A percentile compares a stretch with the other conserved stretches of the same genome.
phyloP scores from a whole-genome alignment of 2,888 invertebrate genomes.

The Panorpa germanica region DNA sequence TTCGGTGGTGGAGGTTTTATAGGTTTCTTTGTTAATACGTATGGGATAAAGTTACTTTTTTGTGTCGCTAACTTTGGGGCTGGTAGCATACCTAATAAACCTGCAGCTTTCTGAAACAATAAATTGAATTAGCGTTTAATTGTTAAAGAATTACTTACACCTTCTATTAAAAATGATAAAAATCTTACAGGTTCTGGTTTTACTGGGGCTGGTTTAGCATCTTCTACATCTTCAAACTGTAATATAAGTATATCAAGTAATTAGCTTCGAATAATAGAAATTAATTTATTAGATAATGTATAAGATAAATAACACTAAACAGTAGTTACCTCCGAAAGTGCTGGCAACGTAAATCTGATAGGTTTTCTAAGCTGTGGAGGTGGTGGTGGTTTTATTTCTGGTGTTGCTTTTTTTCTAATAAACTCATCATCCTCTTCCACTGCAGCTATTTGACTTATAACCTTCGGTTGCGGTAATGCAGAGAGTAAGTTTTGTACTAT shows the following conservation, averaged over 20 bases:
- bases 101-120: conserved; percentile 35
- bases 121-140: conserved; percentile 13
- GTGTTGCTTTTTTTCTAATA: conserved; percentile 33
- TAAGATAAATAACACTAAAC: conserved; percentile 1
- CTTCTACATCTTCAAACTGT: conserved; percentile 33
- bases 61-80: conserved; percentile 34
- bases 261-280: conserved; percentile 20
- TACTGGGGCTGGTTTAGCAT: conserved; percentile 24
- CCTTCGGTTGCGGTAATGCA: conserved; percentile 30
- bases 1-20: conserved; percentile 12
- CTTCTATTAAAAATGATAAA: too few species aligned
- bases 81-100: conserved; percentile 48
- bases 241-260: too few species aligned
- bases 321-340: conserved; percentile 39
- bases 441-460: conserved; percentile 8
- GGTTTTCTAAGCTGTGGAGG: conserved; percentile 24
- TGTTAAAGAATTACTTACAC: conserved; percentile 2
- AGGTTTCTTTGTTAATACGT: conserved; percentile 8
- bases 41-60: too few species aligned
- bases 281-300: conserved; percentile 1
- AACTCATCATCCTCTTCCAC: conserved; percentile 44
- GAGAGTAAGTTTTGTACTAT: conserved; percentile 16
- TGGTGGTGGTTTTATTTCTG: conserved; percentile 17
- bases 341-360: conserved; percentile 48
- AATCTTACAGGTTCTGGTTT: conserved; percentile 26